Evolutionary conservation across 2,797 vertebrate genomes (phyloP).

Genomic region (Scomberomorus guttatus): DNA sequence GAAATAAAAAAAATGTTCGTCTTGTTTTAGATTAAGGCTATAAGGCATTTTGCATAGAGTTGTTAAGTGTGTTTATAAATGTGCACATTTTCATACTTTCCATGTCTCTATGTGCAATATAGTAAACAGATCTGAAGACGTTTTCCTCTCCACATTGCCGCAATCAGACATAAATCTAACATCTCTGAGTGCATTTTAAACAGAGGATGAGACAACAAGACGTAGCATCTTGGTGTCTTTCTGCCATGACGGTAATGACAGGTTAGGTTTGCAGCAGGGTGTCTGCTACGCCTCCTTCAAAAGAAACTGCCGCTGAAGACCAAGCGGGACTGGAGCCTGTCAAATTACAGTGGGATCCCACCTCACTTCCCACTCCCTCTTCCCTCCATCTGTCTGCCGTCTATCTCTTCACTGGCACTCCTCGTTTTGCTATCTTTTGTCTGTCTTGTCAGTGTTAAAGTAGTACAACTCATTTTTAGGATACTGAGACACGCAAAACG

Average conservation of each 20-base stretch:
- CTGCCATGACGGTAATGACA: conserved; percentile 69
- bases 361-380: conserved; percentile 56
- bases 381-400: conserved; percentile 54
- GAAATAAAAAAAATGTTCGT: background rate
- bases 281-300: conserved; percentile 65
- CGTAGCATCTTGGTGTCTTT: conserved; percentile 17
- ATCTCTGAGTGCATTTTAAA: background rate
- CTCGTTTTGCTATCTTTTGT: conserved; percentile 29
- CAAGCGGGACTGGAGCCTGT: conserved; percentile 67
- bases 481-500: background rate
- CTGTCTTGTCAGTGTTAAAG: conserved; percentile 13
- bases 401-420: conserved; percentile 32
- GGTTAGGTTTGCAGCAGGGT: conserved; percentile 66
- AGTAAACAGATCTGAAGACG: background rate
- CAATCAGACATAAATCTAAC: background rate
- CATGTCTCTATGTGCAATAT: background rate
- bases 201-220: conserved; percentile 16
- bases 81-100: conserved; percentile 1
- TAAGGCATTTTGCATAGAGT: background rate
- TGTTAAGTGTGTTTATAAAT: background rate
- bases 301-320: conserved; percentile 54
- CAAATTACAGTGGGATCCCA: conserved; percentile 75
- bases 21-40: too few relatives aligned
- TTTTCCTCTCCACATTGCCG: background rate
- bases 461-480: background rate